These are phyloP conservation scores for Electrophaes corylata DNA, from an alignment of 2,888 invertebrate genomes.

Conservation along the genomic window DNA sequence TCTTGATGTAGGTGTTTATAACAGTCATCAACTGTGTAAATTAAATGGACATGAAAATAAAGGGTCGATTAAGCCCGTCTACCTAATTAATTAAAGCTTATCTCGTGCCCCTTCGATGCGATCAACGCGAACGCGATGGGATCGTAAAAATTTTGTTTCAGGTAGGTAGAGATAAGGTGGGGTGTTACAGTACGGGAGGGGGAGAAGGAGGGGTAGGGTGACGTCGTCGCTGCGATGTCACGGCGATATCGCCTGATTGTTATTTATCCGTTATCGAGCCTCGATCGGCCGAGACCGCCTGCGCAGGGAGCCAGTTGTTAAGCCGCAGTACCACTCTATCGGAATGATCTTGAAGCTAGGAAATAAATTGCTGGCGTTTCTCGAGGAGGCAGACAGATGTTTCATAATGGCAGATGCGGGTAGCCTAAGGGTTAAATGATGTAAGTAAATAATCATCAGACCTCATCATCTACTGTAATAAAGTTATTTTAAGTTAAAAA, in stretches of 20 bases:
- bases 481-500: neutral
- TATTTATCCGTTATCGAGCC: slow-evolving; percentile 69
- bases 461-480: neutral
- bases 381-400: slow-evolving; percentile 40
- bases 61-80: slow-evolving; percentile 63
- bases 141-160: slow-evolving; percentile 66
- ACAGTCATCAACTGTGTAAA: slow-evolving; percentile 65
- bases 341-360: slow-evolving; percentile 52
- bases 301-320: slow-evolving; percentile 50
- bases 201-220: slow-evolving; percentile 42
- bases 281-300: slow-evolving; percentile 59
- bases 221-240: slow-evolving; percentile 57
- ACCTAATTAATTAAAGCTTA: slow-evolving; percentile 72
- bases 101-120: slow-evolving; percentile 54
- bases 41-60: slow-evolving; percentile 68
- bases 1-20: slow-evolving; percentile 68
- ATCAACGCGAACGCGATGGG: slow-evolving; percentile 63
- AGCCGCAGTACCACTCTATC: slow-evolving; percentile 48
- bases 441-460: neutral
- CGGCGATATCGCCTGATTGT: slow-evolving; percentile 68
- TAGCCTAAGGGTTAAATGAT: slow-evolving; percentile 15
- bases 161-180: slow-evolving; percentile 54
- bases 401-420: slow-evolving; percentile 34
- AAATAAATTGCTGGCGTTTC: slow-evolving; percentile 57
- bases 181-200: slow-evolving; percentile 38